These are phyloP conservation scores for Patella caerulea DNA, from an alignment of 2,888 invertebrate species.

Conservation along the genomic window DNA sequence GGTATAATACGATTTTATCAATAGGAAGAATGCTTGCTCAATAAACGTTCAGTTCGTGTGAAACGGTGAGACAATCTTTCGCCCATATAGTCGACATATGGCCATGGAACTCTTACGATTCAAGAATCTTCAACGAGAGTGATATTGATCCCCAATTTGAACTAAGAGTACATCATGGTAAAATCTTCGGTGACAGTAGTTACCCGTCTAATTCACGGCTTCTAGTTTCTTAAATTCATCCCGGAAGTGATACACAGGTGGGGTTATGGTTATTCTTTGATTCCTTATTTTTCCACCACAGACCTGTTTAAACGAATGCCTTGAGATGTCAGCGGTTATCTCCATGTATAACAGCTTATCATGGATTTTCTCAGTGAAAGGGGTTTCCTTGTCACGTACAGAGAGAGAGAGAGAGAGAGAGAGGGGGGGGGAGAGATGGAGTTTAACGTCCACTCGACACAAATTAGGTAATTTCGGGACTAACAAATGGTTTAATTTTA, in stretches of 20 bases:
- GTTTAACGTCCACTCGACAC: no score
- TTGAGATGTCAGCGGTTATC: no score
- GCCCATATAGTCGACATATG: not conserved
- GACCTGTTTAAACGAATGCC: no score
- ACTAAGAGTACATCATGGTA: not conserved
- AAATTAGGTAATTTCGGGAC: no score
- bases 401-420: no score
- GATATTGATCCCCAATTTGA: not conserved
- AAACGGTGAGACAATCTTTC: not conserved
- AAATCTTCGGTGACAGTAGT: not conserved
- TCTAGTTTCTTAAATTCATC: not conserved
- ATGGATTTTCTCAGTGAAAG: no score
- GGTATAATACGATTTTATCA: not conserved
- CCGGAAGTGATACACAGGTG: not conserved
- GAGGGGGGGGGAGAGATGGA: no score
- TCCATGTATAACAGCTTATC: no score
- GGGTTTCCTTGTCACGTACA: no score
- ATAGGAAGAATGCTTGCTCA: not conserved
- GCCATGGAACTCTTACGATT: not conserved
- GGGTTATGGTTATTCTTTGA: no score
- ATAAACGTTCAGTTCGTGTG: not conserved
- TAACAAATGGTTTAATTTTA: no score
- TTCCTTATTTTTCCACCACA: no score
- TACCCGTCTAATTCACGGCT: not conserved
- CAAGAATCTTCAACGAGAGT: not conserved